These are phyloP conservation scores for Prunella strophiata DNA, from an alignment of 2,797 vertebrate genomes.

Conservation along the genomic window DNA sequence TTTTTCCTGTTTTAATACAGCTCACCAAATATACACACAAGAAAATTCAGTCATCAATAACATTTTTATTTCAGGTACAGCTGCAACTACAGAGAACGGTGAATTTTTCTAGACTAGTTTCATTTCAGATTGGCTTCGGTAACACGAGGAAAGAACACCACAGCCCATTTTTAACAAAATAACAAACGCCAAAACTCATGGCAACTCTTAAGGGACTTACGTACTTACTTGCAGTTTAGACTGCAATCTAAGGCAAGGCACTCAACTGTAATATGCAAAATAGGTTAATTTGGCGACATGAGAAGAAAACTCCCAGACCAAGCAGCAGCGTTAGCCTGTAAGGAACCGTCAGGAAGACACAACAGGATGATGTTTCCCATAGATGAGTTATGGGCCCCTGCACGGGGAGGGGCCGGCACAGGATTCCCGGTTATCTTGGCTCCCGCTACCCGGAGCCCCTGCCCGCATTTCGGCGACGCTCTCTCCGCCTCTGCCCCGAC, in stretches of 20 bases:
- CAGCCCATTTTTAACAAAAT: slow-evolving; percentile 76
- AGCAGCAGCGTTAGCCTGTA: slow-evolving; percentile 34
- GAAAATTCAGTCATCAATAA: slow-evolving; percentile 91
- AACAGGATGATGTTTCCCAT: background rate
- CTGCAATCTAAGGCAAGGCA: slow-evolving; percentile 65
- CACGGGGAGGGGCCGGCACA: background rate
- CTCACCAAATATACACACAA: slow-evolving; percentile 85
- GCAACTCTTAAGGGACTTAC: slow-evolving; percentile 72
- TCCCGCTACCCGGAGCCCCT: background rate
- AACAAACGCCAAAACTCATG: slow-evolving; percentile 53
- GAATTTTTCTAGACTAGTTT: slow-evolving; percentile 77
- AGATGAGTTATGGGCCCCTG: background rate
- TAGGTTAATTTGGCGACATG: slow-evolving; percentile 34
- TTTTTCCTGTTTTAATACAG: slow-evolving; percentile 85
- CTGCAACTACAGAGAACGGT: slow-evolving; percentile 88
- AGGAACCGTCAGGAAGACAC: slow-evolving; percentile 40
- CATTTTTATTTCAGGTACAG: slow-evolving; percentile 89
- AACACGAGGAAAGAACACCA: slow-evolving; percentile 52
- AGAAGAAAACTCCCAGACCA: slow-evolving; percentile 10
- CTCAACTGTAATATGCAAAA: slow-evolving; percentile 58
- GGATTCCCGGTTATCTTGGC: background rate
- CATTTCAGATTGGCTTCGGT: slow-evolving; percentile 73
- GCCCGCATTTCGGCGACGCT: background rate
- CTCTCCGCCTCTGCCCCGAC: too few species aligned
- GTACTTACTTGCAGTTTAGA: slow-evolving; percentile 62